Percentiles rank a stretch among this genome's conserved stretches.
Evolutionary conservation across 2,888 invertebrate species (phyloP).

Genomic region (Enchytraeus crypticus): DNA sequence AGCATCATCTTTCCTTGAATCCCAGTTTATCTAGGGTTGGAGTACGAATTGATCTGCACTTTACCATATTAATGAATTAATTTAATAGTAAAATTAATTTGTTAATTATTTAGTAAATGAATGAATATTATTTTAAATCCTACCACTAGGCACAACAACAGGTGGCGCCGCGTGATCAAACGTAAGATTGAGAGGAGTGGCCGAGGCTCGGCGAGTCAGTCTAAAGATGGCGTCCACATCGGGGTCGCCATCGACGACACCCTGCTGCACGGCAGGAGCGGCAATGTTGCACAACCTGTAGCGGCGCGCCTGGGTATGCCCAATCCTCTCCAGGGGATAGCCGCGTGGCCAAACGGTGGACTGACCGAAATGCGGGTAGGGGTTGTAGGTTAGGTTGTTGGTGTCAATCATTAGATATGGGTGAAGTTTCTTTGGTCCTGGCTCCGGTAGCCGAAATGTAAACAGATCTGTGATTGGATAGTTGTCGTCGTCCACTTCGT

Average conservation of each 20-base stretch:
- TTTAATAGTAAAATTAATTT: too few species aligned
- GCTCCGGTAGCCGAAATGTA: not conserved
- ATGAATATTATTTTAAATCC: too few species aligned
- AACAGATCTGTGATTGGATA: slow-evolving; percentile 8
- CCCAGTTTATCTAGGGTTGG: too few species aligned
- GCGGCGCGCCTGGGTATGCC: slow-evolving; percentile 20
- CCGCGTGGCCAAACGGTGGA: slow-evolving; percentile 36
- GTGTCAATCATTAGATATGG: slow-evolving; percentile 14
- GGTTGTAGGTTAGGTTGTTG: slow-evolving; percentile 22
- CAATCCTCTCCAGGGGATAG: slow-evolving; percentile 32
- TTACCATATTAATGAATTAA: too few species aligned
- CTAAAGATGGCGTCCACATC: slow-evolving; percentile 37
- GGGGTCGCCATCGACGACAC: slow-evolving; percentile 35
- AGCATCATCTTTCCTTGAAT: too few species aligned
- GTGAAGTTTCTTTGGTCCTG: not conserved
- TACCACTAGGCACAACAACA: slow-evolving; percentile 28
- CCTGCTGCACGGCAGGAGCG: slow-evolving; percentile 33
- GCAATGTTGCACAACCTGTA: slow-evolving; percentile 16
- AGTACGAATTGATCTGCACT: too few species aligned
- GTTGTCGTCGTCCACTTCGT: slow-evolving; percentile 30
- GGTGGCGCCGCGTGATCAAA: slow-evolving; percentile 32
- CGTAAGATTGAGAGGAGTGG: slow-evolving; percentile 20
- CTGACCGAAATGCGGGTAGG: slow-evolving; percentile 34
- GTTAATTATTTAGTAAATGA: too few species aligned
- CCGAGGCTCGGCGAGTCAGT: slow-evolving; percentile 27